Percentiles rank a stretch among this genome's conserved stretches.
Conservation (phyloP, 2,888 invertebrate species). For the Ecdyonurus torrentis region DNA sequence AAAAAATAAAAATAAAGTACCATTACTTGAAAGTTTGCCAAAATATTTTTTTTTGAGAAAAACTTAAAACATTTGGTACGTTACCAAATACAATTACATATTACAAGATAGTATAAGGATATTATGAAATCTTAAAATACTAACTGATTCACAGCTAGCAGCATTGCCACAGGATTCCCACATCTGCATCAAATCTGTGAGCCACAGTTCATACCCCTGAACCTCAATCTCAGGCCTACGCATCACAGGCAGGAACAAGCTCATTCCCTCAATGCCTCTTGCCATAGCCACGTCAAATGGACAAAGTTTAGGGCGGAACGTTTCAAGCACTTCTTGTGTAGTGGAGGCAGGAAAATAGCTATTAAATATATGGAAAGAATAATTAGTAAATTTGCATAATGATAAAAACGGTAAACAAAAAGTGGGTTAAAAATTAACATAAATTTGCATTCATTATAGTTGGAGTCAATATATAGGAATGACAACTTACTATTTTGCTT, state of each 20-base stretch:
- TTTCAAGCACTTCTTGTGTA: conserved; percentile 72
- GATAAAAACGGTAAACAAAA: background rate
- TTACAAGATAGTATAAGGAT: background rate
- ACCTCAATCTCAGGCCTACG: conserved; percentile 42
- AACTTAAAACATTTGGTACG: conserved; percentile 6
- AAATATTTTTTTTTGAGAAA: background rate
- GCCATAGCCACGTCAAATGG: conserved; percentile 36
- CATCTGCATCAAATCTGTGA: conserved; percentile 56
- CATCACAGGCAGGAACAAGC: conserved; percentile 61
- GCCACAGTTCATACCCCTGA: conserved; percentile 58
- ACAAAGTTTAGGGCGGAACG: conserved; percentile 61
- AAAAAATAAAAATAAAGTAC: background rate
- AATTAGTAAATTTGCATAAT: background rate
- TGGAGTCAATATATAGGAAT: conserved; percentile 25
- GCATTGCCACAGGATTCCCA: conserved; percentile 65
- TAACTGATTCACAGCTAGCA: conserved; percentile 46
- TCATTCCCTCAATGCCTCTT: conserved; percentile 38
- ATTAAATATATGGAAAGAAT: too few species aligned
- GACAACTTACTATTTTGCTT: conserved; percentile 17
- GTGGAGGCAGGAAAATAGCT: conserved; percentile 56
- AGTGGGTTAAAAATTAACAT: too few species aligned
- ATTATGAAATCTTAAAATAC: too few species aligned
- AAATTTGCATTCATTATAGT: too few species aligned
- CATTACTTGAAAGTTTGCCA: conserved; percentile 1
- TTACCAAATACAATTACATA: conserved; percentile 4